These are phyloP conservation scores for Dasyornis broadbenti DNA, from an alignment of 2,113 vertebrate genomes.

Conservation along the genomic window DNA sequence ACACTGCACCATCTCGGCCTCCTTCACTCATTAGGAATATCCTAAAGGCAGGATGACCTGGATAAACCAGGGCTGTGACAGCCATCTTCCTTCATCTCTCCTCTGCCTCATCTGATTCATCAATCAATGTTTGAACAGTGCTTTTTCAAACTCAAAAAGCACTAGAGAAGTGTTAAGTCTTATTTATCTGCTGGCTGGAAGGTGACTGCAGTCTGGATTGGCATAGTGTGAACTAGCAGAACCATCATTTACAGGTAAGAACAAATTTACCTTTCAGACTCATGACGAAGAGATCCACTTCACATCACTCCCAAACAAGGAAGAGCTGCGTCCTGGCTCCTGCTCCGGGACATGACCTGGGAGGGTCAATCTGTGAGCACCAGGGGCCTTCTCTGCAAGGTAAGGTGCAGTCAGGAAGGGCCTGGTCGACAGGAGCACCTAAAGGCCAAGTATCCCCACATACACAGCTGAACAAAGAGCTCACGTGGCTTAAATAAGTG, in stretches of 20 bases:
- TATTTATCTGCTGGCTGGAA: slow-evolving; percentile 51
- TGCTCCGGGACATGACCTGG: slow-evolving; percentile 67
- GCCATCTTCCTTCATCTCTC: slow-evolving; percentile 62
- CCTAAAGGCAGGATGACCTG: slow-evolving; percentile 63
- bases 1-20: slow-evolving; percentile 24
- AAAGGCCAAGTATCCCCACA: neutral
- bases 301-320: slow-evolving; percentile 69
- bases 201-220: slow-evolving; percentile 75
- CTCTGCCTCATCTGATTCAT: slow-evolving; percentile 28
- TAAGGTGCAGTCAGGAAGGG: slow-evolving; percentile 77
- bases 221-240: slow-evolving; percentile 80
- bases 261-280: slow-evolving; percentile 84
- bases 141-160: neutral
- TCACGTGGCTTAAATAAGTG: neutral
- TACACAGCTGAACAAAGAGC: neutral
- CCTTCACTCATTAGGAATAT: slow-evolving; percentile 13
- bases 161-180: neutral
- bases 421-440: slow-evolving; percentile 56
- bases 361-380: slow-evolving; percentile 71
- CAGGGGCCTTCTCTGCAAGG: slow-evolving; percentile 78
- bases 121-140: neutral
- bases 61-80: slow-evolving; percentile 65
- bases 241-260: slow-evolving; percentile 82
- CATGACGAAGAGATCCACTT: slow-evolving; percentile 74
- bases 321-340: slow-evolving; percentile 70